Percentiles rank a stretch among this genome's conserved stretches.
phyloP scores from a whole-genome alignment of 2,888 invertebrate genomes.

The Sinodicranocentrus sp. region DNA sequence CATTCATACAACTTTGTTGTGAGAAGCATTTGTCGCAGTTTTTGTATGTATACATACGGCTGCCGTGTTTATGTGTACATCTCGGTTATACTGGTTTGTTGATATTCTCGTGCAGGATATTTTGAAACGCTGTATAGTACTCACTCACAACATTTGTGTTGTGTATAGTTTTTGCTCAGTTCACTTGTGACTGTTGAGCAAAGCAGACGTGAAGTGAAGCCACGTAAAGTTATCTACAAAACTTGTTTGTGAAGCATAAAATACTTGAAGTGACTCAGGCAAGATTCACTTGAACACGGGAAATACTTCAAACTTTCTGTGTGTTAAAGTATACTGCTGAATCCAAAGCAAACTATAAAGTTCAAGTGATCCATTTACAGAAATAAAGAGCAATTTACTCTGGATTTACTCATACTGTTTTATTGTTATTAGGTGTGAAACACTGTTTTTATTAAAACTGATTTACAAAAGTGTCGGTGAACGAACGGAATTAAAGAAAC shows the following conservation, averaged over 20 bases:
- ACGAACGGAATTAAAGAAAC: no score
- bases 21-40: not conserved
- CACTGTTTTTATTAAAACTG: no score
- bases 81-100: not conserved
- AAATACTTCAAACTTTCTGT: no score
- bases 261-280: conserved; percentile 5
- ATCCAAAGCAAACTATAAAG: no score
- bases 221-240: not conserved
- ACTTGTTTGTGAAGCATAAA: conserved; percentile 18
- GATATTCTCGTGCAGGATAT: not conserved
- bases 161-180: conserved; percentile 26
- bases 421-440: no score
- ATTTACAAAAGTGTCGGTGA: no score
- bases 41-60: not conserved
- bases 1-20: conserved; percentile 11
- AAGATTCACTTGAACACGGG: not conserved
- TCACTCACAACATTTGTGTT: conserved; percentile 1
- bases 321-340: no score
- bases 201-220: conserved; percentile 29
- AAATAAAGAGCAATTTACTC: no score
- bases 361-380: no score
- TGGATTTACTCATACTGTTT: no score
- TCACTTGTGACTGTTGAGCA: conserved; percentile 47
- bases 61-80: conserved; percentile 7
- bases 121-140: no score